Evolutionary conservation across 2,888 invertebrate genomes (phyloP).

Genomic region (Colletes collaris): DNA sequence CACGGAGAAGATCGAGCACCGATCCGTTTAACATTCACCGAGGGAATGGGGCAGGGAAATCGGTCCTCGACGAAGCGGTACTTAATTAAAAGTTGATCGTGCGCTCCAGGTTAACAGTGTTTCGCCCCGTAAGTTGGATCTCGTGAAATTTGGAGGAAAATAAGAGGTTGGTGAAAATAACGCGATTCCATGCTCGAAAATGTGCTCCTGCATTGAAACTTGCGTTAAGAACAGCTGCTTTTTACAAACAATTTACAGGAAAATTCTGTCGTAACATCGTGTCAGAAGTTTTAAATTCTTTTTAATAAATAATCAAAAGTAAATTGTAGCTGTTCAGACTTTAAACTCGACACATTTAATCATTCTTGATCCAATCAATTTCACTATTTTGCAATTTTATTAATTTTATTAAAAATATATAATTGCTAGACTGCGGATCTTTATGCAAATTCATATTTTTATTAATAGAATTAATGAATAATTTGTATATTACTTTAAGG

Average conservation of each 20-base stretch:
- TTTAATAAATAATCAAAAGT: too few relatives aligned
- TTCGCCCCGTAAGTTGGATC: neutral
- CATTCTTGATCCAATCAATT: too few relatives aligned
- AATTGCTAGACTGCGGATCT: too few relatives aligned
- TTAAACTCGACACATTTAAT: too few relatives aligned
- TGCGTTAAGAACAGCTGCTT: neutral
- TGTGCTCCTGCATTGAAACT: neutral
- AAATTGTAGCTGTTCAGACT: too few relatives aligned
- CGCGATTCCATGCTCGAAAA: neutral
- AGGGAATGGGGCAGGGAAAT: neutral
- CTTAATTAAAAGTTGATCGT: slow-evolving; percentile 8
- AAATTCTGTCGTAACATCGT: too few relatives aligned
- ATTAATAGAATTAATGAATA: too few relatives aligned
- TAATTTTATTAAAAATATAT: too few relatives aligned
- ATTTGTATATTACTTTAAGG: too few relatives aligned
- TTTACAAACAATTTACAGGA: neutral
- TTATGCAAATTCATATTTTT: too few relatives aligned
- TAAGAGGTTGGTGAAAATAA: neutral
- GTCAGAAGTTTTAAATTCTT: too few relatives aligned
- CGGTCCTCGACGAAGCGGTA: neutral
- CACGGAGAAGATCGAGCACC: neutral
- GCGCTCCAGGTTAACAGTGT: neutral
- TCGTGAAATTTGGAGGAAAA: neutral
- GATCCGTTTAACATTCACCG: neutral
- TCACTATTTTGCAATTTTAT: too few relatives aligned